Percentiles rank a stretch among this genome's conserved stretches.
Evolutionary conservation across 2,888 invertebrate species (phyloP).

Genomic region (Schizaphis graminum): DNA sequence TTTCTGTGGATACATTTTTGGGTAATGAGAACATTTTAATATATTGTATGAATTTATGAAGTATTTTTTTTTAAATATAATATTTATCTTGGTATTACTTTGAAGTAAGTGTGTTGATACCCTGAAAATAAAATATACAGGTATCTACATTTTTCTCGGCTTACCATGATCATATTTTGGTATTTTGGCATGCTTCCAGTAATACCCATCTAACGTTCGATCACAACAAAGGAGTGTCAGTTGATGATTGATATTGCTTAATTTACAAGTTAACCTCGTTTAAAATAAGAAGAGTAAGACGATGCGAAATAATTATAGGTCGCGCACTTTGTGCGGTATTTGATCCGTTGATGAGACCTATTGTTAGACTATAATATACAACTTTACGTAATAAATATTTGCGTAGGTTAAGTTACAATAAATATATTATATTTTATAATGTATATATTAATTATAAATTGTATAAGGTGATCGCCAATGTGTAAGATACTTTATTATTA

Average conservation of each 20-base stretch:
- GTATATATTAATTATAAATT: not conserved
- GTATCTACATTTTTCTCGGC: not conserved
- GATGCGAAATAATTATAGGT: slow-evolving; percentile 51
- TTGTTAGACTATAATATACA: slow-evolving; percentile 33
- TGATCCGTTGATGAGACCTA: slow-evolving; percentile 44
- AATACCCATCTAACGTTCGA: not conserved
- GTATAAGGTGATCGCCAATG: not conserved
- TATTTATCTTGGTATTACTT: not conserved
- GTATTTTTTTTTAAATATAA: not conserved
- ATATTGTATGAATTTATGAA: not conserved
- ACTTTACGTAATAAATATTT: slow-evolving; percentile 24
- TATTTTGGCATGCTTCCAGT: slow-evolving; percentile 37
- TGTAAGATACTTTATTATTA: not conserved
- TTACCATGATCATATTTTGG: slow-evolving; percentile 23
- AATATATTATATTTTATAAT: not conserved
- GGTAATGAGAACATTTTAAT: not conserved
- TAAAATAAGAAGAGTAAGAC: not conserved
- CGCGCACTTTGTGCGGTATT: not conserved
- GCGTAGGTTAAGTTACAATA: not conserved
- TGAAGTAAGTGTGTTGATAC: not conserved
- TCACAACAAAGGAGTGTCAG: slow-evolving; percentile 51
- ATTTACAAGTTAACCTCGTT: slow-evolving; percentile 52
- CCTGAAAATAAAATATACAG: not conserved
- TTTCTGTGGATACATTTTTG: not conserved
- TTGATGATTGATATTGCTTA: slow-evolving; percentile 53